phyloP scores from a whole-genome alignment of 2,113 vertebrate species.

The Vanacampus margaritifer region DNA sequence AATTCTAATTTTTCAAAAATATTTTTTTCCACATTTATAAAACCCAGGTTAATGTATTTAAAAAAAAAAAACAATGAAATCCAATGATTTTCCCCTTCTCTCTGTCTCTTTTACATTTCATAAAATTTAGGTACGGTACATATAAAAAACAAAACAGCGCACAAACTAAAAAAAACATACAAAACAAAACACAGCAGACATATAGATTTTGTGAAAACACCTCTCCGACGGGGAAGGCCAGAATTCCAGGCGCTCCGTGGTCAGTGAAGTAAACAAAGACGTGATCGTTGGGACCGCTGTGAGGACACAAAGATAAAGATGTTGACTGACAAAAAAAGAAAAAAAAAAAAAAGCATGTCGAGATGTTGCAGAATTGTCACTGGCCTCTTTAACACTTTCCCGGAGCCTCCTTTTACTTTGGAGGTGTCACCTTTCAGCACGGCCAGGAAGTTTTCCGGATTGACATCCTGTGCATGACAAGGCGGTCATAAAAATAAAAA shows the following conservation, averaged over 20 bases:
- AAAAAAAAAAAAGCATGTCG: not conserved
- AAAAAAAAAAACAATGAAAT: too few species aligned
- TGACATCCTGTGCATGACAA: conserved; percentile 76
- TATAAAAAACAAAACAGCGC: too few species aligned
- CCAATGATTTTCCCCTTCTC: too few species aligned
- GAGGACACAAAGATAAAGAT: conserved; percentile 35
- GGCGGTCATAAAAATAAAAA: not conserved
- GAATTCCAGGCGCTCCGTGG: conserved; percentile 85
- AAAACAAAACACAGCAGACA: not conserved
- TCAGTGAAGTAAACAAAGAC: conserved; percentile 96
- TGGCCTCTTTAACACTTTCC: conserved; percentile 91
- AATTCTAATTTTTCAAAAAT: too few species aligned
- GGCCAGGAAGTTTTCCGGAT: conserved; percentile 88
- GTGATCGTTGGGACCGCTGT: conserved; percentile 88
- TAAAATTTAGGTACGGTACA: too few species aligned
- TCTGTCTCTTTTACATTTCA: too few species aligned
- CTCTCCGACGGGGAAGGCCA: conserved; percentile 87
- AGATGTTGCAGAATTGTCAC: not conserved
- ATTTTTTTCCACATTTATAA: too few species aligned
- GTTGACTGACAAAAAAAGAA: not conserved
- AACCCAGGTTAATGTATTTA: too few species aligned
- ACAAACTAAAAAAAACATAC: not conserved
- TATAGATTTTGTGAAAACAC: conserved; percentile 53
- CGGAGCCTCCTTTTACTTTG: conserved; percentile 82
- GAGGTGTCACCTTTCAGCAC: conserved; percentile 84